phyloP scores from a whole-genome alignment of 2,888 invertebrate genomes.

The Aradus depressus region DNA sequence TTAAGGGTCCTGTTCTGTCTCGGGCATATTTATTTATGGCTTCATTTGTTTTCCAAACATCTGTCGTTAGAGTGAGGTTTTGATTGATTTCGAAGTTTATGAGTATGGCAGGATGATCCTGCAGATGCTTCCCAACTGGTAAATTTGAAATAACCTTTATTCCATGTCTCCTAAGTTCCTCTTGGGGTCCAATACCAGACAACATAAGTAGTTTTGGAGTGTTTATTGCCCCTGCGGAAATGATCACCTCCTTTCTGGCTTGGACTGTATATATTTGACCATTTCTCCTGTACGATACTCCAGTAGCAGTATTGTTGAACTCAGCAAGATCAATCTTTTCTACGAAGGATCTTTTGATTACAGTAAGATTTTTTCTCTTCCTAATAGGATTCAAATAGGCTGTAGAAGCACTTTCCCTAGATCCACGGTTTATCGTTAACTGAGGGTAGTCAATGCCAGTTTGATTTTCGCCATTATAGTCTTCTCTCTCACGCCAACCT shows the following conservation, averaged over 20 bases:
- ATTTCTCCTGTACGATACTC: conserved; percentile 61
- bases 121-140: conserved; percentile 37
- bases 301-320: conserved; percentile 62
- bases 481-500: conserved; percentile 75
- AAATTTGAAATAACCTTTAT: conserved; percentile 36
- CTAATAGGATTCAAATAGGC: conserved; percentile 73
- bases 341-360: conserved; percentile 66
- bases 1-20: conserved; percentile 7
- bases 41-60: neutral
- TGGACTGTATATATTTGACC: conserved; percentile 33
- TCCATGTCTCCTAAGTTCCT: conserved; percentile 26
- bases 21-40: conserved; percentile 15
- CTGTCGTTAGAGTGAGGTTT: conserved; percentile 5
- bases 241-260: conserved; percentile 42
- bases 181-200: conserved; percentile 37
- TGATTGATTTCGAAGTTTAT: conserved; percentile 10
- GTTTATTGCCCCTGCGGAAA: conserved; percentile 43
- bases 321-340: conserved; percentile 41
- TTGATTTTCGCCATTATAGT: conserved; percentile 76
- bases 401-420: conserved; percentile 69
- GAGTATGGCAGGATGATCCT: conserved; percentile 31
- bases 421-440: conserved; percentile 59
- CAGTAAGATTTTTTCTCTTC: conserved; percentile 65
- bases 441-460: conserved; percentile 75
- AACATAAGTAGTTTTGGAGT: conserved; percentile 43